Evolutionary conservation across 2,797 vertebrate species (phyloP), one percentile per base, ranked within the genome.

Genomic region (Malurus leucopterus): DNA sequence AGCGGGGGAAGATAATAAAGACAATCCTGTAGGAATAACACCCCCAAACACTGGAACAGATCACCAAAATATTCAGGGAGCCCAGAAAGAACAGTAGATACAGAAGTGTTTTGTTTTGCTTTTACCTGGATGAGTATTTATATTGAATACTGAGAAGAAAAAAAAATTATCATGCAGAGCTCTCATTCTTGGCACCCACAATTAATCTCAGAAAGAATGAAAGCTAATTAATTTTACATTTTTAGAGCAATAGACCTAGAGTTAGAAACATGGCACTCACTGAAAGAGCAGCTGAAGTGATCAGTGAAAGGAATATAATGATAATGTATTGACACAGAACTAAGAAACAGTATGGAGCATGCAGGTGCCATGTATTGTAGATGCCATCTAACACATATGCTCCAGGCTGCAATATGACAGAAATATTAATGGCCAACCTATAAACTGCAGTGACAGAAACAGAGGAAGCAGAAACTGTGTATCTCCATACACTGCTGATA

Each of bases 61-160:
- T 46, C 20, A 65, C 36, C 34, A 72, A 89, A 86, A 72, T 67
- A 72, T 32, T 90, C 44, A 59, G 8, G 22, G 5, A 85, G 54
- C 6, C 38, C 30, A 84, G 29, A 89, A 93, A 84, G n/a, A 78
- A 57, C 6, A 63, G 16, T 30, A 86, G 70, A 59, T 19, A 69
- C 10, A 65, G 4, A 77, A 63, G 13, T 49, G 38, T 20, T 79
- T 59, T 63, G 11, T 32, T 87, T 92, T 69, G 27, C 55, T 41
- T 86, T 93, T 86, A 93, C 80, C 85, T 94, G 59, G 77, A 74
- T 71, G 73, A 91, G 46, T 69, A 69, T 55, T 75, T 69, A 4
- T 32, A 68, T 43, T 65, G 34, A 84, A 88, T 34, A 62, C 20
- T 36, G n/a, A 81, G 30, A 14, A 57, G 51, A 40, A 90, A 57